These are phyloP conservation scores for Corbicula japonica DNA, from an alignment of 2,888 invertebrate species.

Conservation along the genomic window DNA sequence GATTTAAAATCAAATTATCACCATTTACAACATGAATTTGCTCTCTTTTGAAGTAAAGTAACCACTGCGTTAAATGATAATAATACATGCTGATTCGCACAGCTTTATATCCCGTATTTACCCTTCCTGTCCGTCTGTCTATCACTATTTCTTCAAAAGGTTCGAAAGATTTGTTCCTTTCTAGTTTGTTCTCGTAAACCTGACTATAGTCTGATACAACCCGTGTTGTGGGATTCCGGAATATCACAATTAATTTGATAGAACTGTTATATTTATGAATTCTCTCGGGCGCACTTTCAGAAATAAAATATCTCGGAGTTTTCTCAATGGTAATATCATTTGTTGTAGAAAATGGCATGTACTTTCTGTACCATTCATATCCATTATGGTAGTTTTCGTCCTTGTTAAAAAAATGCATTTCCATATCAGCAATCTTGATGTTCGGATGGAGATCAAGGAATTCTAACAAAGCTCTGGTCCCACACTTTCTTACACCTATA, in stretches of 20 bases:
- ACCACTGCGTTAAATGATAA: constrained; percentile 95
- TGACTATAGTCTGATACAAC: constrained; percentile 99
- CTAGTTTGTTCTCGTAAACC: constrained; percentile 89
- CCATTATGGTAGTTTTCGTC: constrained; percentile 94
- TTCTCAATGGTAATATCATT: constrained; percentile 98
- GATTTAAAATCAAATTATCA: constrained; percentile 83
- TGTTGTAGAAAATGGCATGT: constrained; percentile 97
- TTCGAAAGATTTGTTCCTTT: constrained; percentile 79
- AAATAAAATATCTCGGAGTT: constrained; percentile 99
- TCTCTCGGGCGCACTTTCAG: constrained; percentile 97
- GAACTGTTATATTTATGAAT: constrained; percentile 97
- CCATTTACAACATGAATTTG: constrained; percentile 97
- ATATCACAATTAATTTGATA: constrained; percentile 95
- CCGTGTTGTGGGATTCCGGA: constrained; percentile 97
- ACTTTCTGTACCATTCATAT: constrained; percentile 94
- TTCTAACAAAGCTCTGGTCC: constrained; percentile 87
- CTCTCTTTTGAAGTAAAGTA: constrained; percentile 95
- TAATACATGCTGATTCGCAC: constrained; percentile 86
- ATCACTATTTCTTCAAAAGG: constrained; percentile 87
- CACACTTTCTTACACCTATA: constrained; percentile 87
- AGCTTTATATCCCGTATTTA: constrained; percentile 87
- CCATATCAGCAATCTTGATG: constrained; percentile 97
- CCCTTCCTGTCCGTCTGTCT: constrained; percentile 82
- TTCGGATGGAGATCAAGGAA: constrained; percentile 88
- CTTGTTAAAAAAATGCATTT: constrained; percentile 99